Base-by-base conservation (phyloP, 37 sponge, comb jelly and placozoan species). In the Beroe forskalii region DNA sequence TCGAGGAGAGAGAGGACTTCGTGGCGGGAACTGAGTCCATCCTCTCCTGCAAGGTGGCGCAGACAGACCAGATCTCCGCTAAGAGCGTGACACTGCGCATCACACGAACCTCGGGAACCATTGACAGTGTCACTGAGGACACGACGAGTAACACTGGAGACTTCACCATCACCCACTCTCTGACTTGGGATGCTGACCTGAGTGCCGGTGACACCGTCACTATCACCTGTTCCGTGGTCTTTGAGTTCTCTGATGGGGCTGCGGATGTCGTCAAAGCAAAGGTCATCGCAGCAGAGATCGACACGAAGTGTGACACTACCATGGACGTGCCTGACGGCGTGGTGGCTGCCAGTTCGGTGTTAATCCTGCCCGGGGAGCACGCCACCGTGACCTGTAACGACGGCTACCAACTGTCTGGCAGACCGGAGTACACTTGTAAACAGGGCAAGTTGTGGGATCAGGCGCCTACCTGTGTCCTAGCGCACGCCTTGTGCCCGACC, bases 381-480 rank as follows among this genome's bases (percentile, higher is more conserved):
- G 86, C 30, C 1, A 42, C 43, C 3, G 86, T 80, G 44, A 43
- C 12, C 30, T 80, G 86, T 44, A 80, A 80, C 48, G 4, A 3
- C 55, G 86, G 86, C 3, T 80, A 42, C 86, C 86, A 80, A n/a
- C 55, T 80, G 28, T 44, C 44, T 25, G 86, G 86, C 27, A 8
- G 3, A 27, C 42, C 86, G 1, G 55, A 44, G 25, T 80, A 80
- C 86, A 80, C 48, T 24, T 80, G 86, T 23, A 23, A 35, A 1
- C 28, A 27, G 40, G 86, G 86, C 0, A 1, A 0, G 24, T 24
- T 80, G 14, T 80, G 86, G 86, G 48, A 42, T 12, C 2, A 43
- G 2, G 9, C 86, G 30, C 86, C 86, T 8, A 44, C 25, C 2
- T 80, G 86, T 43, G 28, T 43, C 8, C 4, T 1, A 27, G 23